Evolutionary conservation across 2,797 vertebrate genomes (phyloP).

Genomic region (Siniperca scherzeri): DNA sequence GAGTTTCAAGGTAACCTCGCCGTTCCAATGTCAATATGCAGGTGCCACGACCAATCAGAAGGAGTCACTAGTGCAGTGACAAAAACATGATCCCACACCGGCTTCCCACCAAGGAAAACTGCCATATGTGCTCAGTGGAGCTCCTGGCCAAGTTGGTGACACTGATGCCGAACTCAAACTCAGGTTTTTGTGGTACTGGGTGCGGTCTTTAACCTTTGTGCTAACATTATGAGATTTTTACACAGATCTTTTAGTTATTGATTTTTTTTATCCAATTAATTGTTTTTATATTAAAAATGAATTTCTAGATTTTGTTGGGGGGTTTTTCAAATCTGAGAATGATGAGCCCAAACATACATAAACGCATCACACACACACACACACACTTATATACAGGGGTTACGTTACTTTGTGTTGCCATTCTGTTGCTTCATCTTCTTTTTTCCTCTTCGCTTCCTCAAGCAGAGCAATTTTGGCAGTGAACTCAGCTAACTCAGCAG

Average conservation of each 20-base stretch:
- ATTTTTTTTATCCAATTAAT: too few species aligned
- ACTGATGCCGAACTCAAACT: not conserved
- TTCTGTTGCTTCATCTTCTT: constrained; percentile 96
- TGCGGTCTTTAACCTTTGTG: too few species aligned
- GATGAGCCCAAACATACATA: not conserved
- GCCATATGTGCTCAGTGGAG: not conserved
- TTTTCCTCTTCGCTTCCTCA: constrained; percentile 98
- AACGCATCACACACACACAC: not conserved
- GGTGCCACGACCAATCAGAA: not conserved
- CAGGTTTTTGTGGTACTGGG: too few species aligned
- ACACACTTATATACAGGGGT: not conserved
- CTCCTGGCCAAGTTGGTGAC: not conserved
- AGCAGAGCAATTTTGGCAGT: constrained; percentile 97
- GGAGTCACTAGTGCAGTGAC: not conserved
- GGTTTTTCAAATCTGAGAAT: not conserved
- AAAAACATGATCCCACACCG: too few species aligned
- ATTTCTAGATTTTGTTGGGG: too few species aligned
- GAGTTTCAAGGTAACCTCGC: not conserved
- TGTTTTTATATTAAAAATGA: not conserved
- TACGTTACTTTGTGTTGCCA: constrained; percentile 97
- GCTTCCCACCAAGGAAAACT: not conserved
- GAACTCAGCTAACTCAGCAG: constrained; percentile 97
- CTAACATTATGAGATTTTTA: too few species aligned
- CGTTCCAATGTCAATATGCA: not conserved
- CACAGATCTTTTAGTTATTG: too few species aligned